phyloP scores from a whole-genome alignment of 2,797 vertebrate genomes.

The Sebastes wilsoni region DNA sequence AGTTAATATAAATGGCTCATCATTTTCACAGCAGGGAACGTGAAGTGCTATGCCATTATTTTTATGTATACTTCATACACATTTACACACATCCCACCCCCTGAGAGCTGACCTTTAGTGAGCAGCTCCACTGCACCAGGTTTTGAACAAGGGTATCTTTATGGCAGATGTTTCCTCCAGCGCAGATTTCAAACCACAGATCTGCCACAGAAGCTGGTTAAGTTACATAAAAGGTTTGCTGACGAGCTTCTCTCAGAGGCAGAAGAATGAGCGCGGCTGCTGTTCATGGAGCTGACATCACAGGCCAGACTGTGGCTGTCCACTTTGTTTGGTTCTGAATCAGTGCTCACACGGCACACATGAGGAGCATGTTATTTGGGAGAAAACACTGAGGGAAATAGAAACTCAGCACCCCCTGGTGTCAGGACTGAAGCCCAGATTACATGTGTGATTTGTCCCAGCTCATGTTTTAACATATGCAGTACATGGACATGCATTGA shows the following conservation, averaged over 20 bases:
- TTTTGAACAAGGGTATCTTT: slow-evolving; percentile 12
- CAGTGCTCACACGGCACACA: slow-evolving; percentile 53
- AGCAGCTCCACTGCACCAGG: slow-evolving; percentile 3
- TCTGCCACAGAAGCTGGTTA: slow-evolving; percentile 7
- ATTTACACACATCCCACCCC: neutral
- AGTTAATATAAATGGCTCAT: slow-evolving; percentile 10
- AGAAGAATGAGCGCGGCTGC: slow-evolving; percentile 28
- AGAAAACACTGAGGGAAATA: slow-evolving; percentile 34
- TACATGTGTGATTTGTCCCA: neutral
- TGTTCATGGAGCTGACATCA: slow-evolving; percentile 25
- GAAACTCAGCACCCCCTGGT: slow-evolving; percentile 76
- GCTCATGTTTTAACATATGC: neutral
- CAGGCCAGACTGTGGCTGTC: slow-evolving; percentile 59
- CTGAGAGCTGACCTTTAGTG: slow-evolving; percentile 17
- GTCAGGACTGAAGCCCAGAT: slow-evolving; percentile 33
- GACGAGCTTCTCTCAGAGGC: slow-evolving; percentile 27
- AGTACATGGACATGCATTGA: neutral
- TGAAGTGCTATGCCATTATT: neutral
- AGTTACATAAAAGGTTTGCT: slow-evolving; percentile 44
- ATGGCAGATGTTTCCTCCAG: slow-evolving; percentile 29
- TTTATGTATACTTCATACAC: neutral
- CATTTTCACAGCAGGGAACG: slow-evolving; percentile 12
- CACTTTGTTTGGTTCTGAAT: slow-evolving; percentile 65
- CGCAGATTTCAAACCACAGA: slow-evolving; percentile 31
- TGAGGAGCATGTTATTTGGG: slow-evolving; percentile 37